Evolutionary conservation across 2,113 vertebrate species (phyloP).

Genomic region (Cettia cetti): DNA sequence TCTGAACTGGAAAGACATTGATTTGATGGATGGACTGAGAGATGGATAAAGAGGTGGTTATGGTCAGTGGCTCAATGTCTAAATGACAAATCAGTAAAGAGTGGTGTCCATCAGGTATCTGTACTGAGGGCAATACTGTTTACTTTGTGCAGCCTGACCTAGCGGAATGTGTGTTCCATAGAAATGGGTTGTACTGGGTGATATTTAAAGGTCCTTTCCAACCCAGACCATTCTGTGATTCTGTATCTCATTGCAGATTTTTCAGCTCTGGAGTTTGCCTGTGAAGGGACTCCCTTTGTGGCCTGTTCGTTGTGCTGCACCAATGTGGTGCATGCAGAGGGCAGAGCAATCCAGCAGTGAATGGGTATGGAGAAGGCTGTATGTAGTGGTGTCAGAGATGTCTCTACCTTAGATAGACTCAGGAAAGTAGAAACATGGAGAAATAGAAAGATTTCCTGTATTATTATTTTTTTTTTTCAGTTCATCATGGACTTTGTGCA

Average conservation of each 20-base stretch:
- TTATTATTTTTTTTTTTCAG: neutral
- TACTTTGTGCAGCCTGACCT: neutral
- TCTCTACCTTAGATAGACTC: neutral
- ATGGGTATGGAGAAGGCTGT: neutral
- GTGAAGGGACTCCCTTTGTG: neutral
- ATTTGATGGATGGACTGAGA: neutral
- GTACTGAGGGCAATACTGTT: neutral
- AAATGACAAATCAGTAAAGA: neutral
- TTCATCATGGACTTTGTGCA: neutral
- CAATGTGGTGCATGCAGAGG: neutral
- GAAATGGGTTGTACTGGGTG: neutral
- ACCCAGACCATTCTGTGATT: neutral
- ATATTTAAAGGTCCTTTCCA: neutral
- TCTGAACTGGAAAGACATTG: neutral
- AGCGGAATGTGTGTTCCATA: neutral
- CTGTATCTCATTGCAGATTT: neutral
- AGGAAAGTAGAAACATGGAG: neutral
- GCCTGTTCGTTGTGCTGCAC: neutral
- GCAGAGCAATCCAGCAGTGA: neutral
- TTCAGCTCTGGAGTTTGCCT: neutral
- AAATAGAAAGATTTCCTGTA: neutral
- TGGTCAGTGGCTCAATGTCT: neutral
- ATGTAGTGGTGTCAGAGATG: neutral
- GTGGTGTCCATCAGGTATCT: neutral
- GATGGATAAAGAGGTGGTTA: neutral